Evolutionary conservation across 2,113 vertebrate species (phyloP).

Genomic region (Oncorhynchus kisutch): DNA sequence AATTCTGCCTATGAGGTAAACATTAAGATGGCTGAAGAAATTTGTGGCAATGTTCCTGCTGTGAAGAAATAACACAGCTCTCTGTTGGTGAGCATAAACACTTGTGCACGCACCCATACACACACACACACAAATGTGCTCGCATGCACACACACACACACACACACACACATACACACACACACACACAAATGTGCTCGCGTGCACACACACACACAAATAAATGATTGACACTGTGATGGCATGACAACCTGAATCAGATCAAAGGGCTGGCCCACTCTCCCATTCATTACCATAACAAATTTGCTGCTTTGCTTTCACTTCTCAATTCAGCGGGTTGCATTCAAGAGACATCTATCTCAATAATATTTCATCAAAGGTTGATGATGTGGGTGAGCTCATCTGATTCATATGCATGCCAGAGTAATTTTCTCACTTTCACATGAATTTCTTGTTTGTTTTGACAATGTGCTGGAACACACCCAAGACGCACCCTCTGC

Average conservation of each 20-base stretch:
- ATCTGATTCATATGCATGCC: conserved; percentile 15
- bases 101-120: not conserved
- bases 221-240: not conserved
- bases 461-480: conserved; percentile 17
- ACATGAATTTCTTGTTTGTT: conserved; percentile 41
- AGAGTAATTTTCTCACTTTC: conserved; percentile 31
- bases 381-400: conserved; percentile 18
- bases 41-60: conserved; percentile 34
- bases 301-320: conserved; percentile 12
- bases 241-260: not conserved
- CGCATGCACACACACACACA: not conserved
- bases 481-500: conserved; percentile 26
- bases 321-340: conserved; percentile 8
- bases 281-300: conserved; percentile 32
- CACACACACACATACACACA: not conserved
- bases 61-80: conserved; percentile 25
- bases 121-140: not conserved
- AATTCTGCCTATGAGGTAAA: conserved; percentile 52
- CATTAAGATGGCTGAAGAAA: conserved; percentile 55
- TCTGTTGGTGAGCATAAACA: not conserved
- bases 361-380: conserved; percentile 34
- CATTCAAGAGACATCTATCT: conserved; percentile 20
- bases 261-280: conserved; percentile 17
- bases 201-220: not conserved
- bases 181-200: not conserved